Conservation (phyloP, 2,797 vertebrate genomes). For the Remorina albescens region DNA sequence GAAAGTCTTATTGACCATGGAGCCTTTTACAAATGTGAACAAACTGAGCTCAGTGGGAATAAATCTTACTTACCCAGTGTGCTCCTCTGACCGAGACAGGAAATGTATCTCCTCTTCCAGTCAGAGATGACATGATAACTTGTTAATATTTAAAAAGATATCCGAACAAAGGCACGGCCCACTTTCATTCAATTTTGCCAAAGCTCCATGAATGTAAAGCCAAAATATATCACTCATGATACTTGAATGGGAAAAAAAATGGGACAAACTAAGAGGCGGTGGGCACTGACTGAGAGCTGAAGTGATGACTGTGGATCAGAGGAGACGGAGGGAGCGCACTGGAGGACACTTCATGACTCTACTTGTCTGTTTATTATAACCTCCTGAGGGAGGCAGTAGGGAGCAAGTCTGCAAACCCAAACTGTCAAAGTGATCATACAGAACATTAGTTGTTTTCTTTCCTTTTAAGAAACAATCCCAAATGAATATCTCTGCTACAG, state of each 20-base stretch:
- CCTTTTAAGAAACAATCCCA: neutral
- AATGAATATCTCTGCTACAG: neutral
- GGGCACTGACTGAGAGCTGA: constrained; percentile 10
- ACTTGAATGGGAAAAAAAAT: neutral
- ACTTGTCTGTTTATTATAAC: constrained; percentile 3
- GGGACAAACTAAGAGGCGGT: neutral
- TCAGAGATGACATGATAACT: constrained; percentile 91
- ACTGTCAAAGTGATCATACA: neutral
- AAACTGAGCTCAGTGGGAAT: neutral
- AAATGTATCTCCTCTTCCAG: constrained; percentile 87
- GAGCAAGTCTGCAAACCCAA: constrained; percentile 29
- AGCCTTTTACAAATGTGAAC: neutral
- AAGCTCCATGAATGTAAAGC: constrained; percentile 5
- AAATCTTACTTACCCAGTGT: constrained; percentile 86
- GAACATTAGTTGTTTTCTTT: neutral
- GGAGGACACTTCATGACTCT: constrained; percentile 35
- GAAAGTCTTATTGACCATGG: neutral
- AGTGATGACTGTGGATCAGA: constrained; percentile 26
- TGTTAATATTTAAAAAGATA: constrained; percentile 79
- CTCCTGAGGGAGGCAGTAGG: constrained; percentile 65
- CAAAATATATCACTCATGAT: constrained; percentile 35
- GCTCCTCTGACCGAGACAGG: constrained; percentile 83
- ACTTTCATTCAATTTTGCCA: constrained; percentile 39
- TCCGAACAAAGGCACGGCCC: constrained; percentile 72
- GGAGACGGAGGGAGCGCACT: constrained; percentile 59